phyloP scores from a whole-genome alignment of 2,113 vertebrate genomes.

The Bos javanicus region DNA sequence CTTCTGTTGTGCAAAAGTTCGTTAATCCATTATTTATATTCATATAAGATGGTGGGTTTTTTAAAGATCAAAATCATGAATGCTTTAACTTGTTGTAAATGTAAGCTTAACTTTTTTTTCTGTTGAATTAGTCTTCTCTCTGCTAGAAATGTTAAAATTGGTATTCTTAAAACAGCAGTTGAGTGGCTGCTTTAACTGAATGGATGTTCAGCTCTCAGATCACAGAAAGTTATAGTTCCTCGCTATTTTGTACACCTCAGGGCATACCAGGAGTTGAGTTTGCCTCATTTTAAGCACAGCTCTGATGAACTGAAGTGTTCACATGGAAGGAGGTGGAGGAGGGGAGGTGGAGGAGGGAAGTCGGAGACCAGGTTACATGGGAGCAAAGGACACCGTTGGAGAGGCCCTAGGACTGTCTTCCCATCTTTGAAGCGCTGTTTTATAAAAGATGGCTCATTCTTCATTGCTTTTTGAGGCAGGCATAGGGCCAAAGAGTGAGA shows the following conservation, averaged over 20 bases:
- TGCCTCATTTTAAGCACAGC: conserved; percentile 15
- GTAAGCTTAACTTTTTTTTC: background rate
- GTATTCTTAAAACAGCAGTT: background rate
- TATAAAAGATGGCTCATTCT: background rate
- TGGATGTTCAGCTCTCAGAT: background rate
- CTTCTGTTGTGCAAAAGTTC: background rate
- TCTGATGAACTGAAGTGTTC: background rate
- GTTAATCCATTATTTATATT: conserved; percentile 50
- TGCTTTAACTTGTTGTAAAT: conserved; percentile 51
- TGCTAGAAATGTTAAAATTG: background rate
- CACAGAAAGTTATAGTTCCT: background rate
- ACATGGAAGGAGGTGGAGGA: background rate
- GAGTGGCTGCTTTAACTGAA: background rate
- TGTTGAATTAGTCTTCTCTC: background rate
- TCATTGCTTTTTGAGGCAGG: background rate
- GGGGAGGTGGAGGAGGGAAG: background rate
- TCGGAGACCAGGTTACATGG: background rate
- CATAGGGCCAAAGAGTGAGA: background rate
- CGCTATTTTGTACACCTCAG: background rate
- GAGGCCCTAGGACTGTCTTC: background rate
- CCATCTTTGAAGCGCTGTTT: background rate
- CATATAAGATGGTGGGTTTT: background rate
- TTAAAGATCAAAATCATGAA: conserved; percentile 29
- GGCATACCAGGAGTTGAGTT: background rate
- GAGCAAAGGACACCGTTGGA: background rate